phyloP scores from a whole-genome alignment of 2,797 vertebrate genomes.

The Poliocrania exsul region DNA sequence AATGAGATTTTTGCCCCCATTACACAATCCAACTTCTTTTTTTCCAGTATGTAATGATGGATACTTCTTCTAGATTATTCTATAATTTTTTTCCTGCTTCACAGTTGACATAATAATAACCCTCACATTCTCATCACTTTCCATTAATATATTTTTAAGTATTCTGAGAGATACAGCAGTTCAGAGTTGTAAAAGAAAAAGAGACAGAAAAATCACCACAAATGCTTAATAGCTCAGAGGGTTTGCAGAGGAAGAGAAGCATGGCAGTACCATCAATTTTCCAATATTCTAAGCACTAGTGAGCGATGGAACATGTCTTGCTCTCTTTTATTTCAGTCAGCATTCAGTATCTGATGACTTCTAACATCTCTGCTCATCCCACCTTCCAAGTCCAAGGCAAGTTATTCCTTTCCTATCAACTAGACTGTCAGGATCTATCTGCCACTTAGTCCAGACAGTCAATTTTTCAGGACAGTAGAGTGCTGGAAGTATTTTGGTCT shows the following conservation, averaged over 20 bases:
- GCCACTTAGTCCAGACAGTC: background rate
- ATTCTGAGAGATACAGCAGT: background rate
- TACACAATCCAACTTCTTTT: constrained; percentile 1
- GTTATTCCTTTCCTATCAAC: background rate
- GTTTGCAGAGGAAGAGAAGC: background rate
- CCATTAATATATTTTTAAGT: background rate
- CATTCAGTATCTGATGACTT: background rate
- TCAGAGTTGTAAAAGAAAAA: background rate
- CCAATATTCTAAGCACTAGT: background rate
- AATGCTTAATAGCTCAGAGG: background rate
- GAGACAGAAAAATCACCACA: background rate
- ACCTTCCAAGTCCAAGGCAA: background rate
- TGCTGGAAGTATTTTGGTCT: background rate
- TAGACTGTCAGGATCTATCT: background rate
- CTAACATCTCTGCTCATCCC: background rate
- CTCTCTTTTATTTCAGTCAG: background rate
- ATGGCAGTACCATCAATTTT: background rate
- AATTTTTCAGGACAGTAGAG: background rate
- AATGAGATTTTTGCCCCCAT: constrained; percentile 43
- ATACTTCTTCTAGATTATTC: constrained; percentile 12
- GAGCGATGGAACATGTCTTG: background rate
- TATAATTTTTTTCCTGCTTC: background rate
- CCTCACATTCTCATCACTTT: background rate
- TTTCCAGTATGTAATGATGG: background rate
- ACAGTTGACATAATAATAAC: background rate